Conservation (phyloP, 92 coral and sea anemone genomes). For the Porites cylindrica region DNA sequence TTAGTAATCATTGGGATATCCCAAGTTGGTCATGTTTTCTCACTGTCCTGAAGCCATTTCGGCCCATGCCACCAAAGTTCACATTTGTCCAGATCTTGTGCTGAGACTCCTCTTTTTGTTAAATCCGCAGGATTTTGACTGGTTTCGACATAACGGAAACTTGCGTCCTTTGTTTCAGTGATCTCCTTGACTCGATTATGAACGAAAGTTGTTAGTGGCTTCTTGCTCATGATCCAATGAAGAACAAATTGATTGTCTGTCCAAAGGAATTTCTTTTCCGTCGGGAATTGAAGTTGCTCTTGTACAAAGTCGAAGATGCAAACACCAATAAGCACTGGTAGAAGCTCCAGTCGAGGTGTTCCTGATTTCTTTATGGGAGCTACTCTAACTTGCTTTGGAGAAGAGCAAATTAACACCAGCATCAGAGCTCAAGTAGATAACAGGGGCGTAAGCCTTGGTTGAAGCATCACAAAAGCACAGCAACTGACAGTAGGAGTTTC, state of each 20-base stretch:
- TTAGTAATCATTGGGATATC: constrained; percentile 4
- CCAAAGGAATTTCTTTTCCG: too few relatives aligned
- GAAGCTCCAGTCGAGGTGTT: constrained; percentile 28
- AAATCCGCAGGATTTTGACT: too few relatives aligned
- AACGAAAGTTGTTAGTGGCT: too few relatives aligned
- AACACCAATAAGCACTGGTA: constrained; percentile 21
- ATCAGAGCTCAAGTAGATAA: constrained; percentile 31
- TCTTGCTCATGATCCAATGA: too few relatives aligned
- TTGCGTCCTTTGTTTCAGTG: too few relatives aligned
- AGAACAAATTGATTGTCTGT: too few relatives aligned
- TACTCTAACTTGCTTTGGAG: constrained; percentile 14
- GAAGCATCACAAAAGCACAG: constrained; percentile 10
- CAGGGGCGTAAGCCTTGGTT: constrained; percentile 27
- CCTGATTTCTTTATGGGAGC: constrained; percentile 21
- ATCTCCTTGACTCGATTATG: too few relatives aligned
- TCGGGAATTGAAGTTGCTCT: too few relatives aligned
- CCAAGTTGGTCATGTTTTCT: constrained; percentile 39
- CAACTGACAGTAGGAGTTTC: neutral
- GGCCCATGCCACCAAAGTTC: constrained; percentile 39
- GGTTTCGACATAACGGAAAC: too few relatives aligned
- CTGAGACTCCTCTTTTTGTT: constrained; percentile 4
- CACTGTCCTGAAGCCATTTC: constrained; percentile 45
- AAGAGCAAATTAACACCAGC: constrained; percentile 23
- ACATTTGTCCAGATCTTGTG: constrained; percentile 18
- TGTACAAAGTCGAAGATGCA: too few relatives aligned